A percentile compares a stretch with the other conserved stretches of the same genome.
phyloP scores from a whole-genome alignment of 2,888 invertebrate species.

The Congeria kusceri region DNA sequence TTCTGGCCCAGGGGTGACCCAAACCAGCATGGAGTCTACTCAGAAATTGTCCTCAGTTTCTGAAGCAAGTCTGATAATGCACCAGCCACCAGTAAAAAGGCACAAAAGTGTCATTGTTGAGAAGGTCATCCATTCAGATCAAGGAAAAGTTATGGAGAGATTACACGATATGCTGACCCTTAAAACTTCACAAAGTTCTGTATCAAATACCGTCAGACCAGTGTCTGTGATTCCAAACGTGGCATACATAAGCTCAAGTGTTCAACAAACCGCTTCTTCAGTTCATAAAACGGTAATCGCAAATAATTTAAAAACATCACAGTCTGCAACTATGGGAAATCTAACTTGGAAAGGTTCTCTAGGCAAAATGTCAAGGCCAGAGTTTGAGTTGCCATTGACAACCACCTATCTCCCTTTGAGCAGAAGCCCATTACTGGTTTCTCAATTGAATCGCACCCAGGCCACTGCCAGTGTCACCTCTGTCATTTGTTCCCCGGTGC shows the following conservation, averaged over 20 bases:
- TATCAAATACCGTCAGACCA: not conserved
- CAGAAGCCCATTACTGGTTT: not conserved
- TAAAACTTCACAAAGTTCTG: not conserved
- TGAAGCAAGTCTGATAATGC: no score
- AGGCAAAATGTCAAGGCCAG: slow-evolving; percentile 16
- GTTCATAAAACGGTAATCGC: not conserved
- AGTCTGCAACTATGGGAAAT: slow-evolving; percentile 6
- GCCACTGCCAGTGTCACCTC: not conserved
- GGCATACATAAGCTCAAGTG: not conserved
- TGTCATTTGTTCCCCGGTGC: not conserved
- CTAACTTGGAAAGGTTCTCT: not conserved
- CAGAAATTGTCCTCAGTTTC: no score
- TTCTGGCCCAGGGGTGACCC: not conserved
- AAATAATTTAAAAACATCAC: no score
- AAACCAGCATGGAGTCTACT: not conserved
- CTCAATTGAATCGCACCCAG: slow-evolving; percentile 2
- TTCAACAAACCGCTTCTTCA: not conserved
- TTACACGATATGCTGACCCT: not conserved
- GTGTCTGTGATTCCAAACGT: not conserved
- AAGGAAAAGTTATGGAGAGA: not conserved
- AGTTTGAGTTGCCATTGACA: slow-evolving; percentile 26
- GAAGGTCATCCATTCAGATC: slow-evolving; percentile 27
- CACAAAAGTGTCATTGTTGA: slow-evolving; percentile 43
- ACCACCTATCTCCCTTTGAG: slow-evolving; percentile 10
- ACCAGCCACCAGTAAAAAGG: not conserved